These are phyloP conservation scores for Sarcophaga carnaria DNA, from an alignment of 2,888 invertebrate genomes.

Conservation along the genomic window DNA sequence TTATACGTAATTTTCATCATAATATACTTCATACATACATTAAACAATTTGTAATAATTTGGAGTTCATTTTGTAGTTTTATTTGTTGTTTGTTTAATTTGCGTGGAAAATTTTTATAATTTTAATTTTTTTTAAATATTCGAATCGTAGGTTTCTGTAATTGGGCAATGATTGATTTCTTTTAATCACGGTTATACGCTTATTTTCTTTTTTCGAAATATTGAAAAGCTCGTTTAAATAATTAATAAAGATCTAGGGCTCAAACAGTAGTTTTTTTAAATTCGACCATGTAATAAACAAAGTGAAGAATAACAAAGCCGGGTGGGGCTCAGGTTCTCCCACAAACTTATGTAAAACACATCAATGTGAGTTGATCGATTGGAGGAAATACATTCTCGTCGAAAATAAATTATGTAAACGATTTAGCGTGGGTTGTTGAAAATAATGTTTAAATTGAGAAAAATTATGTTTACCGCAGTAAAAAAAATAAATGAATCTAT, in stretches of 20 bases:
- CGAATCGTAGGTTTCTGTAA: conserved; percentile 9
- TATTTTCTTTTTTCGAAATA: neutral
- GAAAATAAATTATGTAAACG: no score
- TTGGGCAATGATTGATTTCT: conserved; percentile 58
- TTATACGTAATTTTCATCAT: neutral
- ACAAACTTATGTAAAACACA: no score
- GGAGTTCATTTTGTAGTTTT: neutral
- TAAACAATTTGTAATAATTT: neutral
- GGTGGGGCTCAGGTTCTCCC: no score
- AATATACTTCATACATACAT: neutral
- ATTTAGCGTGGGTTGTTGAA: no score
- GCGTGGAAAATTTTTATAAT: conserved; percentile 31
- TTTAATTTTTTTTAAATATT: neutral
- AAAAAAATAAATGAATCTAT: no score
- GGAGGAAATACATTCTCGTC: no score
- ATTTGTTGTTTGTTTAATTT: conserved; percentile 15
- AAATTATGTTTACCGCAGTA: no score
- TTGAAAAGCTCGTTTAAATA: neutral
- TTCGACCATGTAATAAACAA: no score
- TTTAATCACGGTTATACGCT: neutral
- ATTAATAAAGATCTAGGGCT: neutral
- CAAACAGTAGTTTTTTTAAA: no score
- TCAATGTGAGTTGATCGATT: no score
- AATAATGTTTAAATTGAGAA: no score
- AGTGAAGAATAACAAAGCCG: no score